Evolutionary conservation across 64 coral and sea anemone species (phyloP).

Genomic region (Pocillopora damicornis): DNA sequence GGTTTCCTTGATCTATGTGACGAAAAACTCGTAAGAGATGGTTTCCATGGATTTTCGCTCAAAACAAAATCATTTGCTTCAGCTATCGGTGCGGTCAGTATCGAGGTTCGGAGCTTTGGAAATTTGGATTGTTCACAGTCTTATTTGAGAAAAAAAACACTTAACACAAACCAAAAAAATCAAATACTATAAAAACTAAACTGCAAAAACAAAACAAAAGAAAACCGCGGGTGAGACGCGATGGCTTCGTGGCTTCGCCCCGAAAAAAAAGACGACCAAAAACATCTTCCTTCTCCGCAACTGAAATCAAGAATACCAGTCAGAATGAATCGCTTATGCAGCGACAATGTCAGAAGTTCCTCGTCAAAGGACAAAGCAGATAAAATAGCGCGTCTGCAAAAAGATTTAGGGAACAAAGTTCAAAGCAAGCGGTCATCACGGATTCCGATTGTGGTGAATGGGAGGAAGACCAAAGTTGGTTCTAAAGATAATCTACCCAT

Average conservation of each 20-base stretch:
- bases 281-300: not conserved
- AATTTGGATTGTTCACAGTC: not conserved
- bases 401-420: not conserved
- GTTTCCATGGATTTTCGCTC: slow-evolving; percentile 2
- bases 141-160: not conserved
- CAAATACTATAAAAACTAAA: not conserved
- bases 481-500: not conserved
- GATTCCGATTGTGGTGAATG: not conserved
- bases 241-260: not conserved
- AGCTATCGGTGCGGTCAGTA: slow-evolving; percentile 2
- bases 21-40: not conserved
- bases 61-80: slow-evolving; percentile 37
- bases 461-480: not conserved
- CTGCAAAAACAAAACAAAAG: not conserved
- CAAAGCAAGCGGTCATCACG: not conserved
- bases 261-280: not conserved
- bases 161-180: not conserved
- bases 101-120: not conserved
- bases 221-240: not conserved
- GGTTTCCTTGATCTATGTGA: not conserved
- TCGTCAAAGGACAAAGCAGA: not conserved
- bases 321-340: not conserved
- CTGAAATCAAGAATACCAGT: not conserved
- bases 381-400: not conserved
- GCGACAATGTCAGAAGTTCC: not conserved